Conservation (phyloP, 2,888 invertebrate genomes). For the Herminia tarsipennalis region DNA sequence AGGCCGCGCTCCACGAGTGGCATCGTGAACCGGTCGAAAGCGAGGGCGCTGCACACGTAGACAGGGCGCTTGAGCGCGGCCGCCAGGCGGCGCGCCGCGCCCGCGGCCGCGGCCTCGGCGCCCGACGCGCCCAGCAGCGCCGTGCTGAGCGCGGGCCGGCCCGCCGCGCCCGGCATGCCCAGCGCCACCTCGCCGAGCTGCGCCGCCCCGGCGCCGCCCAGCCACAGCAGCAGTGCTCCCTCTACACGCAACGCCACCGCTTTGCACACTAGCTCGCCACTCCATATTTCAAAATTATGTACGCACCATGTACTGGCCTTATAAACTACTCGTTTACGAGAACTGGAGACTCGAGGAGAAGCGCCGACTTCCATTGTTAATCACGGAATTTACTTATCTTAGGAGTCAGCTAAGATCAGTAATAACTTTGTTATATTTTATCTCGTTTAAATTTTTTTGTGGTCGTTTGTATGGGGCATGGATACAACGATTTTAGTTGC, state of each 20-base stretch:
- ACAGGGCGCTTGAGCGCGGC: slow-evolving; percentile 52
- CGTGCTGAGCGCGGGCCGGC: slow-evolving; percentile 39
- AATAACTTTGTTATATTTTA: too few species aligned
- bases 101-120: slow-evolving; percentile 24
- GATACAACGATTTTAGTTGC: too few species aligned
- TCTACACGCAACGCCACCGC: slow-evolving; percentile 57
- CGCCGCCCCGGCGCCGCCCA: slow-evolving; percentile 47
- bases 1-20: slow-evolving; percentile 56
- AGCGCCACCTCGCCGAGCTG: slow-evolving; percentile 53
- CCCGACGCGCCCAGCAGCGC: slow-evolving; percentile 45
- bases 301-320: slow-evolving; percentile 62
- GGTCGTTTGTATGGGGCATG: too few species aligned
- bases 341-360: slow-evolving; percentile 50
- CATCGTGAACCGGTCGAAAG: slow-evolving; percentile 58
- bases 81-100: slow-evolving; percentile 58
- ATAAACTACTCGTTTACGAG: slow-evolving; percentile 55
- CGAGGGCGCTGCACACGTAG: slow-evolving; percentile 50
- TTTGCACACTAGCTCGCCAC: slow-evolving; percentile 58
- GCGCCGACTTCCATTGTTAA: slow-evolving; percentile 36
- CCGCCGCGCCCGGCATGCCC: slow-evolving; percentile 48
- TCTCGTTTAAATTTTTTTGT: too few species aligned
- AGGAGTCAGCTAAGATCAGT: too few species aligned
- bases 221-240: slow-evolving; percentile 67
- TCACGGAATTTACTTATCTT: neutral
- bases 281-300: slow-evolving; percentile 65